These are phyloP conservation scores for Siphlonurus alternatus DNA, from an alignment of 2,888 invertebrate species.

Conservation along the genomic window DNA sequence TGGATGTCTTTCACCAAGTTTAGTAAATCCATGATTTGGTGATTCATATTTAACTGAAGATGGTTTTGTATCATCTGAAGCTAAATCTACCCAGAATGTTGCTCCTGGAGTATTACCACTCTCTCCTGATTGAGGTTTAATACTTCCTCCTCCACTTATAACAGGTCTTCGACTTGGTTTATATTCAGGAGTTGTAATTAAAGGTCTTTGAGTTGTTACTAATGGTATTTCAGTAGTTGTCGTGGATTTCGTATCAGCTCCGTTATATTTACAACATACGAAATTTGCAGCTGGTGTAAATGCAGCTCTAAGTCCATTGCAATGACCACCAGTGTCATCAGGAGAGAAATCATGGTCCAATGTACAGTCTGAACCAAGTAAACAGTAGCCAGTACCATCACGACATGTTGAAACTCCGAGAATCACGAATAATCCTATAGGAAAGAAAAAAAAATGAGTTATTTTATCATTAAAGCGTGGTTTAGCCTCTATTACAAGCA, in stretches of 20 bases:
- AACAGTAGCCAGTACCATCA: conserved; percentile 25
- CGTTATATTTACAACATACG: conserved; percentile 21
- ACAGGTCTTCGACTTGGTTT: not conserved
- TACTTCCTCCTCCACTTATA: not conserved
- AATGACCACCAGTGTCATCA: conserved; percentile 23
- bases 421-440: conserved; percentile 26
- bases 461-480: too few relatives aligned
- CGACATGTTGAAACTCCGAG: conserved; percentile 26
- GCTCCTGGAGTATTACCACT: not conserved
- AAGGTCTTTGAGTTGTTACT: not conserved
- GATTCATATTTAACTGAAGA: not conserved
- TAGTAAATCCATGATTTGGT: not conserved
- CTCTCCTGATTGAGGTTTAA: not conserved
- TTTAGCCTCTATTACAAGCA: too few relatives aligned
- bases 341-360: conserved; percentile 24
- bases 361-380: conserved; percentile 24
- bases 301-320: conserved; percentile 24
- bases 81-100: not conserved
- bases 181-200: not conserved
- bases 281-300: conserved; percentile 25
- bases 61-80: not conserved
- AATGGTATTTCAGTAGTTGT: conserved; percentile 4
- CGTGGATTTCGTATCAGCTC: not conserved
- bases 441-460: too few relatives aligned
- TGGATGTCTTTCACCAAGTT: not conserved